Base-by-base conservation (phyloP, 2,113 vertebrate genomes). In the Polypterus senegalus region DNA sequence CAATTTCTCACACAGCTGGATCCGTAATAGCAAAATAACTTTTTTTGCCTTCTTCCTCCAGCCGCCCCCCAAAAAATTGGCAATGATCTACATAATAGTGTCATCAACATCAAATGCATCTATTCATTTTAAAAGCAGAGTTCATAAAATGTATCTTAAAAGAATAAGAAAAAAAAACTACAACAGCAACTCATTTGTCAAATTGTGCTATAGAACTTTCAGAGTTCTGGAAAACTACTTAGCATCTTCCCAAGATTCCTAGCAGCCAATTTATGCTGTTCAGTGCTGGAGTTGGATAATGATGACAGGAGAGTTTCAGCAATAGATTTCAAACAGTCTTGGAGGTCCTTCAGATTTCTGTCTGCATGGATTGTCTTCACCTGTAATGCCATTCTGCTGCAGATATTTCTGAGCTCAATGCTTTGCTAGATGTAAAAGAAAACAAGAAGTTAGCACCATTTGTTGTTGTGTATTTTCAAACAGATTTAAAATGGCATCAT, bases 321-420 rank as follows among this genome's bases (percentile, higher is more conserved):
- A 27, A 82, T 77, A 1, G 47, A 70, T 68, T 74, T 77, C 76
- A 84, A 69, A 69, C 74, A 74, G 57, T 74, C 63, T 7, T 78
- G 69, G 8, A 69, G 72, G 63, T 69, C 67, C 9, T 55, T 58
- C 66, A 84, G 63, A 61, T 77, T 73, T 68, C 72, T 79, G 61
- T 83, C 73, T 69, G 80, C 70, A 9, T 67, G 63, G 54, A 76
- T 69, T 61, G 62, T 69, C 49, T 83, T 67, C 3, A 57, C 71
- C 51, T 77, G 73, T 62, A 79, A 70, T 69, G 73, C 68, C 60
- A 9, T 66, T 27, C 58, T 72, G 58, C 69, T 79, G 60, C 77
- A 81, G 72, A 78, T 75, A 60, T 85, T 83, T 65, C 76, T 74
- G 65, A 84, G 76, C 6, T 81, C 75, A 69, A 58, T 65, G 59